These are phyloP conservation scores for Ariolimax columbianus DNA, from an alignment of 2,888 invertebrate genomes.

Conservation along the genomic window DNA sequence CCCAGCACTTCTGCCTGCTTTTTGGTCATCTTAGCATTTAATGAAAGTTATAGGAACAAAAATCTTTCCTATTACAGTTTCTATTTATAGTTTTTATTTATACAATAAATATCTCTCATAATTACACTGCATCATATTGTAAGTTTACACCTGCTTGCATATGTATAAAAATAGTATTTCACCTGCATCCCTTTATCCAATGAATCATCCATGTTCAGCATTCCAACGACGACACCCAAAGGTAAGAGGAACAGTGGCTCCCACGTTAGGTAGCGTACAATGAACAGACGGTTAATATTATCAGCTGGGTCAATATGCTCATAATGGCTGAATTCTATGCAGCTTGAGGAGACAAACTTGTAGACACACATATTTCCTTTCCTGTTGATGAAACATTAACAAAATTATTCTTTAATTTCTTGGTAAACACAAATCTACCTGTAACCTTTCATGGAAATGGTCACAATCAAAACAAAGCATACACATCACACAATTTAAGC, in stretches of 20 bases:
- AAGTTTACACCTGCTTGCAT: not conserved
- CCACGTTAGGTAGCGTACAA: slow-evolving; percentile 74
- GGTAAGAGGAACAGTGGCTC: slow-evolving; percentile 65
- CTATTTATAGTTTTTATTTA: too few species aligned
- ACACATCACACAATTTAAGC: too few species aligned
- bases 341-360: slow-evolving; percentile 43
- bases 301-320: slow-evolving; percentile 63
- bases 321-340: slow-evolving; percentile 65
- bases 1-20: too few species aligned
- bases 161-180: not conserved
- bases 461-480: too few species aligned
- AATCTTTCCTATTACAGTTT: too few species aligned
- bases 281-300: slow-evolving; percentile 61
- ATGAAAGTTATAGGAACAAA: too few species aligned
- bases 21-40: too few species aligned
- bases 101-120: too few species aligned
- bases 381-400: slow-evolving; percentile 9
- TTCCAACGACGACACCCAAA: slow-evolving; percentile 72
- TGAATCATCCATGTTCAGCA: slow-evolving; percentile 60
- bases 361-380: slow-evolving; percentile 53
- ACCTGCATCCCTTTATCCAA: slow-evolving; percentile 61
- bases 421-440: too few species aligned
- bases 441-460: too few species aligned
- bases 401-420: too few species aligned
- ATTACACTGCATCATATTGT: not conserved